These are phyloP conservation scores for Agrotis ipsilon DNA, from an alignment of 2,888 invertebrate genomes.

Conservation along the genomic window DNA sequence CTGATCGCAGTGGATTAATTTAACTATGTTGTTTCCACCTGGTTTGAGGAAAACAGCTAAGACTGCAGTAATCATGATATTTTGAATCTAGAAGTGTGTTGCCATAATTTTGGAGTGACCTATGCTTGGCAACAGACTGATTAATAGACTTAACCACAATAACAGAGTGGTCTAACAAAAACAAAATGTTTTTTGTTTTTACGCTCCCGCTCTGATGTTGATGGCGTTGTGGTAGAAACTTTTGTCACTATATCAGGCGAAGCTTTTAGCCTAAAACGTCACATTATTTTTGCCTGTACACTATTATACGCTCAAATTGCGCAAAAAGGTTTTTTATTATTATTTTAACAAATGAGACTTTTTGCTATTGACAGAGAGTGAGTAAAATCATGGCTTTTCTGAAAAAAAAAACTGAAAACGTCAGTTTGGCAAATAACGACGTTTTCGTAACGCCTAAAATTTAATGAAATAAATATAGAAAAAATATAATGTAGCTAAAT, in stretches of 20 bases:
- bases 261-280: constrained; percentile 28
- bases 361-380: constrained; percentile 1
- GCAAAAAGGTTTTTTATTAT: constrained; percentile 2
- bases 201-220: neutral
- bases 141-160: too few relatives aligned
- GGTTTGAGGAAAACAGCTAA: too few relatives aligned
- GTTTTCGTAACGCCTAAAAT: constrained; percentile 23
- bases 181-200: neutral
- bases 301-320: neutral
- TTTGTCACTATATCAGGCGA: neutral
- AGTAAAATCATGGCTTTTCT: neutral
- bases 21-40: too few relatives aligned
- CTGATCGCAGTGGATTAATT: too few relatives aligned
- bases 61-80: too few relatives aligned
- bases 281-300: constrained; percentile 7
- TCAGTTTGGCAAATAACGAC: constrained; percentile 25
- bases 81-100: neutral
- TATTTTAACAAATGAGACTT: constrained; percentile 16
- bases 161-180: neutral
- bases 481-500: constrained; percentile 57
- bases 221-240: neutral
- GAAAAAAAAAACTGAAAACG: constrained; percentile 2
- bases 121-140: too few relatives aligned
- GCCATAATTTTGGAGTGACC: neutral
- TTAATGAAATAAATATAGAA: constrained; percentile 41